Evolutionary conservation across 2,113 vertebrate species (phyloP), one percentile per base, ranked within the genome.

Genomic region (Thunnus thynnus): DNA sequence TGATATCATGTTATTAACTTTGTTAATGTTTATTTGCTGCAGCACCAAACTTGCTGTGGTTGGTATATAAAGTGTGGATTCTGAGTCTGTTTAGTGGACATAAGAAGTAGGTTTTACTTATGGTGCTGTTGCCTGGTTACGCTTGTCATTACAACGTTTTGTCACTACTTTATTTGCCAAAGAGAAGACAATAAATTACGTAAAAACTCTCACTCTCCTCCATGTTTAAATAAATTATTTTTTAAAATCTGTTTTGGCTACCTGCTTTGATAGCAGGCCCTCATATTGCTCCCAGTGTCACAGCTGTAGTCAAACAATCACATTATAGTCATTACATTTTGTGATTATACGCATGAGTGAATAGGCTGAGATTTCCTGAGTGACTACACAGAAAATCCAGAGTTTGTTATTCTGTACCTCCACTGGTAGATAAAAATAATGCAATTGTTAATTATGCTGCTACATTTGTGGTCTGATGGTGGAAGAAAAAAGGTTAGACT

Each of bases 311-410:
- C 13, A 30, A 58, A 52, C 52, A 62, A 6, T 47, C 41, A 56
- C 55, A 41, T 22, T 41, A n/a, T 50, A 67, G 58, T 51, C 13
- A 64, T 84, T 32, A 57, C n/a, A 60, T 52, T 44, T 48, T 25
- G 3, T 62, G 36, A 64, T 54, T 50, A 57, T 27, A 10, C 10
- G 27, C 41, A 13, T 72, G 18, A 44, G 9, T 61, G 47, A 54
- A 74, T 52, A n/a, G 7, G 36, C 36, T 36, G 13, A 48, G 13
- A 30, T 13, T 48, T 61, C 57, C 56, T 50, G 46, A n/a, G 13
- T 20, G 47, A 72, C 47, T 13, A 20, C 9, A 58, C 5, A 3
- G 12, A 8, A 36, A 47, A 48, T 30, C 14, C 13, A 16, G 4
- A 41, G 9, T 72, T 30, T 18, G 14, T 32, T 36, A 18, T 11